Conservation (phyloP, 2,113 vertebrate species). For the Girardinichthys multiradiatus region DNA sequence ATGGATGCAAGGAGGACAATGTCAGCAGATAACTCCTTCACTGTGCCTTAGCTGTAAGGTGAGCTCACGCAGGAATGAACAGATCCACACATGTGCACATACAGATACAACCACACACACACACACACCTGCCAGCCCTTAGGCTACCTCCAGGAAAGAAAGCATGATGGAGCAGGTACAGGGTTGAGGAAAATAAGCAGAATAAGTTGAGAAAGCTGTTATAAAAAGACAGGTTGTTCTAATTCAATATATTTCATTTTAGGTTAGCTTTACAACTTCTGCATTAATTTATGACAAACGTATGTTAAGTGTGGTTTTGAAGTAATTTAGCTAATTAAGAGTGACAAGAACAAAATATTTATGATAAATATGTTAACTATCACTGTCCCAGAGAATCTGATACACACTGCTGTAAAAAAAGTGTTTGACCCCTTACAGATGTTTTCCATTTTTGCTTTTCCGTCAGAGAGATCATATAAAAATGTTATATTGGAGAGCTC, state of each 20-base stretch:
- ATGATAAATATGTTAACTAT: too few species aligned
- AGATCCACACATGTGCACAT: not conserved
- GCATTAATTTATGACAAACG: not conserved
- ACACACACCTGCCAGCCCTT: conserved; percentile 58
- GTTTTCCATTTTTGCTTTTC: not conserved
- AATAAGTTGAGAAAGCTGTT: conserved; percentile 25
- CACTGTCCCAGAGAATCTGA: too few species aligned
- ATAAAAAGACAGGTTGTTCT: conserved; percentile 9
- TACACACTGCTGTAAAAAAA: not conserved
- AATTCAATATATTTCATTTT: conserved; percentile 1
- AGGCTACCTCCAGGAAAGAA: conserved; percentile 69
- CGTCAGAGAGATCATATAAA: too few species aligned
- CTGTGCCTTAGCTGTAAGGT: conserved; percentile 20
- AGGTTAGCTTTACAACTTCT: not conserved
- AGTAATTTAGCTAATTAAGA: not conserved
- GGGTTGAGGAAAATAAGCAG: conserved; percentile 26
- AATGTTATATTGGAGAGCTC: too few species aligned
- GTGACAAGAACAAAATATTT: not conserved
- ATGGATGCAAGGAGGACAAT: conserved; percentile 7
- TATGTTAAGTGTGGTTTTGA: not conserved
- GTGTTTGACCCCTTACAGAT: not conserved
- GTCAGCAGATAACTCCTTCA: not conserved
- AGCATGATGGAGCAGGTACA: conserved; percentile 47
- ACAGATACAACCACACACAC: conserved; percentile 1
- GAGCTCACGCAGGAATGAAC: conserved; percentile 32